Conservation (phyloP, 1,140 invertebrate species). For the Cyclina sinensis region DNA sequence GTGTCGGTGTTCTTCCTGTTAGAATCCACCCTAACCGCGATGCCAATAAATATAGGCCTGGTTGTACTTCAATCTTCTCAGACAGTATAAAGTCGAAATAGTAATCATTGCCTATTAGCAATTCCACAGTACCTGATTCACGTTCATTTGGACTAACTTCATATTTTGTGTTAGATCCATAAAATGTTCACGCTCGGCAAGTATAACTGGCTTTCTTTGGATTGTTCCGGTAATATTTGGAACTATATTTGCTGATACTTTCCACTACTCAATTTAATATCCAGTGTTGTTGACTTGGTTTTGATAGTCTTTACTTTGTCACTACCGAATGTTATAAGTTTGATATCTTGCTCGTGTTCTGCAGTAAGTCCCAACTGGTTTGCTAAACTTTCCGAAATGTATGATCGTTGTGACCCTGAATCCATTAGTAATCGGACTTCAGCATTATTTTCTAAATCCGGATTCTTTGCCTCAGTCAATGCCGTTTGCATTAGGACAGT, state of each 20-base stretch:
- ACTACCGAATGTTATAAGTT: neutral
- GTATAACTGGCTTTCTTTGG: neutral
- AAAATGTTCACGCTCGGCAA: neutral
- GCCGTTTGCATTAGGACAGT: slow-evolving; percentile 20
- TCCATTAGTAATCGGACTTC: neutral
- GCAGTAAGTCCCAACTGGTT: neutral
- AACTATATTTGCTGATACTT: neutral
- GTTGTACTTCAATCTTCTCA: slow-evolving; percentile 32
- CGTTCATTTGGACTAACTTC: neutral
- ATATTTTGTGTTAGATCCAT: neutral
- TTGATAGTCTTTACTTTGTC: neutral
- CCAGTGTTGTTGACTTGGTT: neutral
- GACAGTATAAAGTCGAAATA: slow-evolving; percentile 8
- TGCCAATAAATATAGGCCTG: slow-evolving; percentile 20
- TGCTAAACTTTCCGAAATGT: neutral
- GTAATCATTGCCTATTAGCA: slow-evolving; percentile 31
- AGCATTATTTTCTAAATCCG: neutral
- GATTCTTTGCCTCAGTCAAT: neutral
- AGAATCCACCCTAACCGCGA: slow-evolving; percentile 21
- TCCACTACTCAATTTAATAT: neutral
- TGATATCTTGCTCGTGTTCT: neutral
- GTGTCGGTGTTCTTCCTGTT: neutral
- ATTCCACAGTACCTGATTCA: neutral
- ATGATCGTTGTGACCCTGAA: slow-evolving; percentile 15
- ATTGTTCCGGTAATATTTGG: neutral